A percentile compares a stretch with the other conserved stretches of the same genome.
These are phyloP conservation scores for Sebastes itinus DNA, from an alignment of 2,797 vertebrate species.

Conservation along the genomic window DNA sequence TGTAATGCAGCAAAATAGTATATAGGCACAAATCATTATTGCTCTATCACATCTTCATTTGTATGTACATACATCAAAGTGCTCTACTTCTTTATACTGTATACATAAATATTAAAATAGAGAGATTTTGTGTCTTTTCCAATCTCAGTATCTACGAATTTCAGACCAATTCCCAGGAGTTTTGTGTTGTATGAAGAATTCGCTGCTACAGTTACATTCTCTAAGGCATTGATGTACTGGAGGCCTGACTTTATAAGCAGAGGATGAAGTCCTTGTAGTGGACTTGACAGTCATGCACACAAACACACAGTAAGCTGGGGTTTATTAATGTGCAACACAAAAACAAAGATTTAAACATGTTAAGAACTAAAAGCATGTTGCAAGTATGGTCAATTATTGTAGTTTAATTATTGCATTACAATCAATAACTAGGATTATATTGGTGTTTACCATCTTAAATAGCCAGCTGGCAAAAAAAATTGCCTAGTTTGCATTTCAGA, in stretches of 20 bases:
- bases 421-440: neutral
- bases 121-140: neutral
- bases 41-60: neutral
- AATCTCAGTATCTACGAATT: neutral
- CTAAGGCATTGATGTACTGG: neutral
- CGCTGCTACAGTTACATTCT: neutral
- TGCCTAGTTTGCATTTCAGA: neutral
- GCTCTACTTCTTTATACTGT: neutral
- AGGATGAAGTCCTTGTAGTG: neutral
- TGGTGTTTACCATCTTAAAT: neutral
- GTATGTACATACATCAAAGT: neutral
- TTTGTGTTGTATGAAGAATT: neutral
- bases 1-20: neutral
- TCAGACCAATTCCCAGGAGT: neutral
- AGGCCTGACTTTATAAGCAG: slow-evolving; percentile 19
- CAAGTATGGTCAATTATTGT: neutral
- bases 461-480: neutral
- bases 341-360: neutral
- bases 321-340: neutral
- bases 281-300: neutral
- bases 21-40: neutral
- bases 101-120: neutral
- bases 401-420: neutral
- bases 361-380: neutral
- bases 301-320: neutral